phyloP scores from a whole-genome alignment of 2,113 vertebrate genomes.

The Heterocephalus glaber region DNA sequence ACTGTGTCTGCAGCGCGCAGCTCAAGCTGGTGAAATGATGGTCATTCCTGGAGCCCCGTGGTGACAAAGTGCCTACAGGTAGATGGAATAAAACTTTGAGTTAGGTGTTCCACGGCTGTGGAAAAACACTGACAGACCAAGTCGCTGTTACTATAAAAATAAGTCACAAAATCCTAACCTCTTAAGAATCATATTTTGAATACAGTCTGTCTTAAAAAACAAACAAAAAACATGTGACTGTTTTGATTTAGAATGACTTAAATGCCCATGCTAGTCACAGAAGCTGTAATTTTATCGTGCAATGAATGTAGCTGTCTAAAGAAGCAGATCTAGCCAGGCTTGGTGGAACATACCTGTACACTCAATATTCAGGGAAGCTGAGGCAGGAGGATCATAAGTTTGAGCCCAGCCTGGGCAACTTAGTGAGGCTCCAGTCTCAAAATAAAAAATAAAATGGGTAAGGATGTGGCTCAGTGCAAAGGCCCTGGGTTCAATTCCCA shows the following conservation, averaged over 20 bases:
- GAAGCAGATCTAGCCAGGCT: neutral
- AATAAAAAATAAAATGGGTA: neutral
- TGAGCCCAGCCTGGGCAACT: neutral
- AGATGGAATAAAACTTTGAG: neutral
- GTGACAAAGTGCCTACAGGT: conserved; percentile 26
- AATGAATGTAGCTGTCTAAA: neutral
- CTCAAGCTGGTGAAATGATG: neutral
- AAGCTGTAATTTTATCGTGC: neutral
- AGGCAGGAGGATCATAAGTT: neutral
- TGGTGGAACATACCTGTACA: no score
- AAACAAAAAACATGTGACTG: neutral
- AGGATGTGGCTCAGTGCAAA: neutral
- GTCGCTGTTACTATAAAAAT: neutral
- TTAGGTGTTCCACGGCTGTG: neutral
- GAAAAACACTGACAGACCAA: neutral
- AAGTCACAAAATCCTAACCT: neutral
- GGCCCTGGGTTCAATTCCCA: neutral
- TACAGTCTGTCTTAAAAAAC: conserved; percentile 17
- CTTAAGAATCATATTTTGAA: neutral
- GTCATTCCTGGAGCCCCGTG: neutral
- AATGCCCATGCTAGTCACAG: neutral
- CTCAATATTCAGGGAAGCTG: no score
- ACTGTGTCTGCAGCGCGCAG: neutral
- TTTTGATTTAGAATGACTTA: neutral
- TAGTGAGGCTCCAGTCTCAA: neutral